Conservation (phyloP, 2,888 invertebrate genomes). For the Zonitis immaculata region DNA sequence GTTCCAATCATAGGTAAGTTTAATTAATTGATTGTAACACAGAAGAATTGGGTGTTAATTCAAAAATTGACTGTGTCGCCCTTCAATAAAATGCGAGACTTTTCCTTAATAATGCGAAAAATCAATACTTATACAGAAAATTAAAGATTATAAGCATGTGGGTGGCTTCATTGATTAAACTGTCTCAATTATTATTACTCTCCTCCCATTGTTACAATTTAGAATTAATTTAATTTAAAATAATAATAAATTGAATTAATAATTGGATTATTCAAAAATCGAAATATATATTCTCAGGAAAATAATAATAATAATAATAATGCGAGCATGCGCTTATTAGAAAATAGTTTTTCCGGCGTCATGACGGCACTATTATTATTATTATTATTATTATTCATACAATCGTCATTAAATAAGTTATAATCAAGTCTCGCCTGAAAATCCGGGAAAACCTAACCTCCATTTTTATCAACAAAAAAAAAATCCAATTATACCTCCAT, state of each 20-base stretch:
- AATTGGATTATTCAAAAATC: no score
- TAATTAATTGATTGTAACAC: no score
- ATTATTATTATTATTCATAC: no score
- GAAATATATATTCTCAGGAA: neutral
- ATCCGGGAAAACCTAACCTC: neutral
- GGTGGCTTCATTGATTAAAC: slow-evolving; percentile 10
- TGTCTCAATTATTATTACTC: no score
- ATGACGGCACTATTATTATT: neutral
- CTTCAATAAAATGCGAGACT: slow-evolving; percentile 5
- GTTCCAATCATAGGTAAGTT: neutral
- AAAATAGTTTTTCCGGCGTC: neutral
- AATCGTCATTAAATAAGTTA: no score
- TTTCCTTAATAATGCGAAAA: slow-evolving; percentile 4
- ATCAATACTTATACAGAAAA: slow-evolving; percentile 13
- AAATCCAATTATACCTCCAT: no score
- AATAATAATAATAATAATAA: no score
- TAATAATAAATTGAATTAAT: no score
- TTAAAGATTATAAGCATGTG: slow-evolving; percentile 6
- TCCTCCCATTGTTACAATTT: no score
- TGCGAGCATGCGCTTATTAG: slow-evolving; percentile 12
- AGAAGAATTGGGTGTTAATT: neutral
- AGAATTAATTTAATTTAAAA: no score
- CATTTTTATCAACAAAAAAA: no score
- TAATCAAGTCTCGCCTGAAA: neutral
- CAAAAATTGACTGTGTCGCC: no score